These are phyloP conservation scores for Campylorhamphus procurvoides DNA, from an alignment of 2,113 vertebrate genomes.

Conservation along the genomic window DNA sequence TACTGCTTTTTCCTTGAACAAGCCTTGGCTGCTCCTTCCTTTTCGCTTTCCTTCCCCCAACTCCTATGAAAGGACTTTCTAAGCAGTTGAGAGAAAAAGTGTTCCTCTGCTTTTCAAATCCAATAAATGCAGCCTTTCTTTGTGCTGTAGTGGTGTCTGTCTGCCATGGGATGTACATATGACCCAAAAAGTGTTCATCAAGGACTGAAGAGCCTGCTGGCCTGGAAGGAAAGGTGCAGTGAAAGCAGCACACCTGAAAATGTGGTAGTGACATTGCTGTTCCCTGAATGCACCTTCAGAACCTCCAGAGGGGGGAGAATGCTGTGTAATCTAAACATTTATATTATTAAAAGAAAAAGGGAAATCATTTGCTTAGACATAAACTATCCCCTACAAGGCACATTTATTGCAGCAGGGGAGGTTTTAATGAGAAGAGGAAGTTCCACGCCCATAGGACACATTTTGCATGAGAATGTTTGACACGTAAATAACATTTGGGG, in stretches of 20 bases:
- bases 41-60: neutral
- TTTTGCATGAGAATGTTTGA: slow-evolving; percentile 25
- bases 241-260: slow-evolving; percentile 35
- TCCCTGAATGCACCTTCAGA: slow-evolving; percentile 42
- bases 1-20: neutral
- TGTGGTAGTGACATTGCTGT: neutral
- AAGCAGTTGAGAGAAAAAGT: neutral
- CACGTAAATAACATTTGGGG: neutral
- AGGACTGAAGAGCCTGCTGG: neutral
- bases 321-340: slow-evolving; percentile 76
- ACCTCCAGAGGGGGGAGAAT: slow-evolving; percentile 58
- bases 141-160: neutral
- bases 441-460: neutral
- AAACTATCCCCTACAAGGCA: slow-evolving; percentile 66
- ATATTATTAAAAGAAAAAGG: slow-evolving; percentile 61
- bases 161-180: neutral
- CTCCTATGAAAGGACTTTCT: neutral
- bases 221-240: slow-evolving; percentile 12
- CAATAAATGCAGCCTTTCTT: neutral
- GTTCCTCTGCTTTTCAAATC: neutral
- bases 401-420: slow-evolving; percentile 71
- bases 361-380: slow-evolving; percentile 73
- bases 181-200: neutral
- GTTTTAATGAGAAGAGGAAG: slow-evolving; percentile 71
- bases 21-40: neutral